Percentiles rank a stretch among this genome's conserved stretches.
Conservation (phyloP, 2,888 invertebrate genomes). For the Cataglyphis albicans region DNA sequence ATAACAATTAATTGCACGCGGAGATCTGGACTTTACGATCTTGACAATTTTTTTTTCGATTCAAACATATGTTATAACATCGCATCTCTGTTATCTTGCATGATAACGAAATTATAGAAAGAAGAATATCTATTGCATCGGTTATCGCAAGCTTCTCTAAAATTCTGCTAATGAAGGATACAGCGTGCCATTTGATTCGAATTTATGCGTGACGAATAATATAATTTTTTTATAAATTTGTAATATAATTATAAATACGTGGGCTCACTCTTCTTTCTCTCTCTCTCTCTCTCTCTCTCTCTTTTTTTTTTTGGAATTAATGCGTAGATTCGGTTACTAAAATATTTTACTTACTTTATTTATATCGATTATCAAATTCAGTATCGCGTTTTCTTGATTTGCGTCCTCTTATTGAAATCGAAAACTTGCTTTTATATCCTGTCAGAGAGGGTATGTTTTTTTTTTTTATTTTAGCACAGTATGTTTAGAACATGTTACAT, state of each 20-base stretch:
- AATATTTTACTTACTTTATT: neutral
- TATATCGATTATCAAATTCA: neutral
- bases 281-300: neutral
- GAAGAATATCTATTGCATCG: neutral
- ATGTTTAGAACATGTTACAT: neutral
- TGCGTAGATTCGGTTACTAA: neutral
- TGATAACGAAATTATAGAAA: slow-evolving; percentile 8
- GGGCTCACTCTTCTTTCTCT: neutral
- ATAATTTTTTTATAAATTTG: neutral
- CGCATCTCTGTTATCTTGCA: neutral
- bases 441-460: no score
- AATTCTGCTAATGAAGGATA: neutral
- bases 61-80: neutral
- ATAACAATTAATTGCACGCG: neutral
- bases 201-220: neutral
- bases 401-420: neutral
- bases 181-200: neutral
- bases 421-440: no score
- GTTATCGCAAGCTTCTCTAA: neutral
- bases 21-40: neutral
- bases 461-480: slow-evolving; percentile 19
- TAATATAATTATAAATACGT: neutral
- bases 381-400: neutral
- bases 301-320: neutral
- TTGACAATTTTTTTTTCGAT: neutral